Evolutionary conservation across 1,140 invertebrate genomes (phyloP), one percentile per base, ranked within the genome.

Genomic region (Diachasmimorpha longicaudata): DNA sequence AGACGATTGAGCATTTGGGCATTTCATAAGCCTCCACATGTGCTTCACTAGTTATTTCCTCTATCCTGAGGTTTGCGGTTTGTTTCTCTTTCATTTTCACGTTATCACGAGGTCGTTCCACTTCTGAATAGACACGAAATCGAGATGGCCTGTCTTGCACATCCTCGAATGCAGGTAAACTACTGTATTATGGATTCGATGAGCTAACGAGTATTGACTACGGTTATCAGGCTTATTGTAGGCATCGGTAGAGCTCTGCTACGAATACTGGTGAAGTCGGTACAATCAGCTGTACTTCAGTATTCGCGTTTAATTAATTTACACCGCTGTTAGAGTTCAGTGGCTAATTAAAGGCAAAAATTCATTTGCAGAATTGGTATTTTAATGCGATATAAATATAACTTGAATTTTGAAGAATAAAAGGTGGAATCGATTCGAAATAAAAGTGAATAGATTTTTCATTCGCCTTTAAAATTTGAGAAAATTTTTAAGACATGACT

Each of bases 101-200:
- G 58, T 63, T 52, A 52, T 52, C 48, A 19, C 48, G 58, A 25
- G 58, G 19, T 63, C 58, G 58, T 63, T 63, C 58, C 58, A 63
- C 58, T 63, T 63, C 21, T 63, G 21, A 9, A 23, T 25, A 31
- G 23, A 63, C 58, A 25, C 13, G 58, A 25, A 25, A 63, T 23
- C 23, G 5, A 31, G 19, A 31, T 31, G 23, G 58, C 58, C 58
- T 63, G 58, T 63, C 58, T 63, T 25, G 58, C 8, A 25, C n/a
- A 21, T 19, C 52, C 19, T 1, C 52, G 19, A 58, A 58, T 58
- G 52, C 19, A 63, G 23, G 21, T 63, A 63, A 63, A 63, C 58
- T 63, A 63, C 58, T 63, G 58, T 63, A 63, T 63, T 63, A 63
- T 63, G 58, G 58, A 63, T 63, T 63, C 23, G 58, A 63, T 63